Evolutionary conservation across 2,797 vertebrate genomes (phyloP), one percentile per base, ranked within the genome.

Genomic region (Sebastes minor): DNA sequence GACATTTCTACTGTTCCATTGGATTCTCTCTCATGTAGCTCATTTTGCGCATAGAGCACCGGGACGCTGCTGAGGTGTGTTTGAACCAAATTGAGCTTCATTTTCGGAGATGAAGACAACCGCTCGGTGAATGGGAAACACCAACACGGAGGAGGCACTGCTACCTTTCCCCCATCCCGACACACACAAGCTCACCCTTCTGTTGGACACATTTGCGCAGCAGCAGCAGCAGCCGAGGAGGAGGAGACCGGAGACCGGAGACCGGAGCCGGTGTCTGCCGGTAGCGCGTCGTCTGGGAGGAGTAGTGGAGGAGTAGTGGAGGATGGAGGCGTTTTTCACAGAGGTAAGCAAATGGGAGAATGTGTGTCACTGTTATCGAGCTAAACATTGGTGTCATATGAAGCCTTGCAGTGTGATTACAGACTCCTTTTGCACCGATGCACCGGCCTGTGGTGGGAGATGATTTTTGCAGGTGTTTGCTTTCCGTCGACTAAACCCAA

Each of bases 241-340:
- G 35, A 38, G 35, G 35, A 38, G 35, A 38, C 35, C 35, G 35
- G 12, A 35, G 33, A 35, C 33, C 13, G 8, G 83, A 85, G 52
- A 83, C 76, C 87, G 82, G 87, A 78, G 85, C 91, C 88, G 85
- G 89, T 84, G 87, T 90, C 62, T 84, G 90, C 87, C 86, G 84
- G 88, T 84, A 82, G 90, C 91, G 85, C 86, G 55, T 78, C 78
- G 83, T 88, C 88, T 85, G 84, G 90, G 89, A 91, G 92, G 89
- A 85, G 84, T 63, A 84, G 82, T 38, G 35, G 35, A 38, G 35
- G 35, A 0, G 35, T 38, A 38, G 35, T 38, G 86, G 69, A 94
- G 92, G 92, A 96, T 96, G 95, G 95, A 96, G 76, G 93, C 89
- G 70, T 96, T 96, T 91, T 96, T 96, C 32, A 46, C 85, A 62